Base-by-base conservation (phyloP, 1,140 invertebrate genomes). In the Aphidius gifuensis region DNA sequence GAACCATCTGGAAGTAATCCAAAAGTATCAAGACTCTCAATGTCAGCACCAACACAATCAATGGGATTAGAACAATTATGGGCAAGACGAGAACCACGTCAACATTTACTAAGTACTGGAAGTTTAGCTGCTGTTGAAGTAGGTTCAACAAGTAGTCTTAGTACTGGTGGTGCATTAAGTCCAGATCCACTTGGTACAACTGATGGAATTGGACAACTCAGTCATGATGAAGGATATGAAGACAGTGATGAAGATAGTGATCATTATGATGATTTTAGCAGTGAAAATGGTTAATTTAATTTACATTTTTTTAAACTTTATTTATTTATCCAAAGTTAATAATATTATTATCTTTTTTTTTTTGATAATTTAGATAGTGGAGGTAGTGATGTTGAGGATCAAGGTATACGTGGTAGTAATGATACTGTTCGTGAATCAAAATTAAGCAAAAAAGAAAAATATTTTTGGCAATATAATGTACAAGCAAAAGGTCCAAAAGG, bases 391-490 rank as follows among this genome's bases (percentile, higher is more conserved):
- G 84, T 87, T 62, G 89, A 92, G 65, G 85, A 83, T 43, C 84
- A 74, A 71, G 79, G 69, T 23, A 73, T 69, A 16, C 82, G 77
- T 74, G 76, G 74, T 72, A 74, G 80, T 70, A 74, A 74, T 38
- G 76, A 81, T 58, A 69, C 69, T 58, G 76, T 73, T 58, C 72
- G 69, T 48, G 75, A 74, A 55, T 73, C 75, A 38, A 76, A 75
- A 54, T 70, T 70, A 48, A 80, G 77, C 49, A 93, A 92, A 74
- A 92, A 90, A 69, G 93, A 95, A 72, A 84, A 90, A 61, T 97
- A 88, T 77, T 98, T 99, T 79, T 99, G 97, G 96, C 96, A 98
- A 76, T 98, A 99, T 75, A 99, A 99, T 82, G 92, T 97, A 5
- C 96, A 98, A 82, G 94, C 95, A 1, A 99, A 99, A 83, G 96